Evolutionary conservation across 2,888 invertebrate species (phyloP).

Genomic region (Neelides folsomi): DNA sequence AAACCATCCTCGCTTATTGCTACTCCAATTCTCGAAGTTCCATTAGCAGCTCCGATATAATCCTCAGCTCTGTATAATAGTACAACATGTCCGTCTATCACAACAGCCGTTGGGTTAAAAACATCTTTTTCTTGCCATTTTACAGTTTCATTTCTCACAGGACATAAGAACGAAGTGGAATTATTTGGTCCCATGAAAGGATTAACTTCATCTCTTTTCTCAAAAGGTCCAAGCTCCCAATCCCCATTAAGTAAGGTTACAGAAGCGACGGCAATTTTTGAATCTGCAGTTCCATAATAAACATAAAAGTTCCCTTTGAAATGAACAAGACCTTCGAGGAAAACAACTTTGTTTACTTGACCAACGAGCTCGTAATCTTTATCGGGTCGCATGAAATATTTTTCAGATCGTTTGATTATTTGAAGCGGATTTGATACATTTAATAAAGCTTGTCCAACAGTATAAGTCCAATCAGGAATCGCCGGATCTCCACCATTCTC

Average conservation of each 20-base stretch:
- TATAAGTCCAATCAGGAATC: slow-evolving; percentile 23
- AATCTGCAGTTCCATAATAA: slow-evolving; percentile 30
- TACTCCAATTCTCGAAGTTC: too few relatives aligned
- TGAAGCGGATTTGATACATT: slow-evolving; percentile 10
- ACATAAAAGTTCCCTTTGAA: slow-evolving; percentile 18
- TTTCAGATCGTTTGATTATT: slow-evolving; percentile 11
- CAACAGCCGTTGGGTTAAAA: too few relatives aligned
- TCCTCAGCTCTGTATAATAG: too few relatives aligned
- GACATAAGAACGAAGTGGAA: neutral
- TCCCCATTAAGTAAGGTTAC: neutral
- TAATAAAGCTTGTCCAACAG: slow-evolving; percentile 21
- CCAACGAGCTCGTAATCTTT: slow-evolving; percentile 25
- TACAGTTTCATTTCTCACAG: too few relatives aligned
- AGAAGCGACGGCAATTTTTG: slow-evolving; percentile 26
- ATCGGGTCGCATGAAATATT: slow-evolving; percentile 25
- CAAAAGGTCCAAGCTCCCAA: slow-evolving; percentile 1
- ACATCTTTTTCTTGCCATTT: too few relatives aligned
- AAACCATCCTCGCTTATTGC: too few relatives aligned
- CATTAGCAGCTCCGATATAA: neutral
- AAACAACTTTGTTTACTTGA: slow-evolving; percentile 26
- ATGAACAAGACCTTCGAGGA: slow-evolving; percentile 24
- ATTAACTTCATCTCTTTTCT: neutral
- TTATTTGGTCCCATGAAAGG: too few relatives aligned
- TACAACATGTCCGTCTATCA: too few relatives aligned
- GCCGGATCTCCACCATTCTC: slow-evolving; percentile 19